Conservation (phyloP, 2,888 invertebrate species). For the Mesorhabditis spiculigera region DNA sequence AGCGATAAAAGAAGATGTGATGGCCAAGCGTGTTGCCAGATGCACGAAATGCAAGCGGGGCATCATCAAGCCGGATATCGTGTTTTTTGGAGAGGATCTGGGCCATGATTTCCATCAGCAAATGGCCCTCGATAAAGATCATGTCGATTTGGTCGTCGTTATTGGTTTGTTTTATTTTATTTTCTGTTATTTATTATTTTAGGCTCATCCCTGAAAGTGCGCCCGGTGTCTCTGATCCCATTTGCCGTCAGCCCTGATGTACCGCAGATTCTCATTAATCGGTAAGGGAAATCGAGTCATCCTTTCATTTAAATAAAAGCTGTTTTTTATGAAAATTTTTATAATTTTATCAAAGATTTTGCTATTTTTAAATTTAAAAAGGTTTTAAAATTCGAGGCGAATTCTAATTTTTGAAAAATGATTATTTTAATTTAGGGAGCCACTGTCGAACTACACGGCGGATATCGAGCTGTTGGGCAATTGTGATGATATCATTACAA, state of each 20-base stretch:
- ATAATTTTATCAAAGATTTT: too few species aligned
- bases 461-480: slow-evolving; percentile 84
- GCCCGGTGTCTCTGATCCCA: slow-evolving; percentile 83
- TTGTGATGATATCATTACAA: slow-evolving; percentile 74
- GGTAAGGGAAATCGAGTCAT: slow-evolving; percentile 55
- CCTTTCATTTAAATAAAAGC: too few species aligned
- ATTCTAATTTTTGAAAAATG: background rate
- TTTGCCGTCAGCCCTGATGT: slow-evolving; percentile 68
- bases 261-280: slow-evolving; percentile 84
- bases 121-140: slow-evolving; percentile 77
- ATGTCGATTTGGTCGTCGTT: slow-evolving; percentile 81
- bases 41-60: slow-evolving; percentile 57
- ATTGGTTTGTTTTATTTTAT: slow-evolving; percentile 67
- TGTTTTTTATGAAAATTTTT: too few species aligned
- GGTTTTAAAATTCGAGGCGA: background rate
- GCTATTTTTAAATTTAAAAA: background rate
- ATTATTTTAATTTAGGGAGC: slow-evolving; percentile 64
- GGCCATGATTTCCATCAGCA: slow-evolving; percentile 79
- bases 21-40: slow-evolving; percentile 56
- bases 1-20: slow-evolving; percentile 69
- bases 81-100: slow-evolving; percentile 86
- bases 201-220: slow-evolving; percentile 78
- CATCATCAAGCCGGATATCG: slow-evolving; percentile 88
- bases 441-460: slow-evolving; percentile 75
- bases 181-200: slow-evolving; percentile 61